Base-by-base conservation (phyloP, 2,113 vertebrate genomes). In the Pteronura brasiliensis region DNA sequence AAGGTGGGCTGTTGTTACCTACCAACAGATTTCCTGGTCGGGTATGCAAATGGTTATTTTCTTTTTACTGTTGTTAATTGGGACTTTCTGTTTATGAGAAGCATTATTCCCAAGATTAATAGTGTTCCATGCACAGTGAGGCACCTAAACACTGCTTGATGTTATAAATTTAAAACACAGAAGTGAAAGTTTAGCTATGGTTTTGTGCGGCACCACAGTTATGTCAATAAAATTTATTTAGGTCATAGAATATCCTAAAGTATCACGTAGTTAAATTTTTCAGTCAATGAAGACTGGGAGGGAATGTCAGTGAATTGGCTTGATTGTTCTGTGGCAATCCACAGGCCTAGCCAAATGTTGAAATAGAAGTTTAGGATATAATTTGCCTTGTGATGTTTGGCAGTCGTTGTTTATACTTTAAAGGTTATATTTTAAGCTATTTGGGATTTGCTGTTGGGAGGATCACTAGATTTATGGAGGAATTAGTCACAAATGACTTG, bases 311-410 rank as follows among this genome's bases (percentile, higher is more conserved):
- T 87, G 85, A 98, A 97, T 98, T 98, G 98, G 98, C 97, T 98
- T 97, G 93, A 98, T 96, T 84, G 97, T 97, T 96, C 98, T 98
- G 93, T 96, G 98, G 98, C 98, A 98, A 98, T 98, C 81, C 7
- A 96, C 97, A 98, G 98, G 72, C 97, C 88, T 97, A 98, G 98
- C 96, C 98, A 98, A 98, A 97, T 98, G 98, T 42, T 98, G 98
- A 98, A 98, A 97, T 98, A 98, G 98, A 97, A 97, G 80, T 98
- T 97, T 98, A 99, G 98, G 74, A 34, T 98, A 97, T 98, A 93
- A 99, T 98, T 98, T 98, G 97, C 98, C 98, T 98, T 96, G 98
- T 98, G 96, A 98, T 98, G 90, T 98, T 98, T 98, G 98, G 98
- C 97, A 97, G 97, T 99, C 97, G 86, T 97, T 98, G 97, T 99